Base-by-base conservation (phyloP, 2,888 invertebrate genomes). In the Oligia latruncula region DNA sequence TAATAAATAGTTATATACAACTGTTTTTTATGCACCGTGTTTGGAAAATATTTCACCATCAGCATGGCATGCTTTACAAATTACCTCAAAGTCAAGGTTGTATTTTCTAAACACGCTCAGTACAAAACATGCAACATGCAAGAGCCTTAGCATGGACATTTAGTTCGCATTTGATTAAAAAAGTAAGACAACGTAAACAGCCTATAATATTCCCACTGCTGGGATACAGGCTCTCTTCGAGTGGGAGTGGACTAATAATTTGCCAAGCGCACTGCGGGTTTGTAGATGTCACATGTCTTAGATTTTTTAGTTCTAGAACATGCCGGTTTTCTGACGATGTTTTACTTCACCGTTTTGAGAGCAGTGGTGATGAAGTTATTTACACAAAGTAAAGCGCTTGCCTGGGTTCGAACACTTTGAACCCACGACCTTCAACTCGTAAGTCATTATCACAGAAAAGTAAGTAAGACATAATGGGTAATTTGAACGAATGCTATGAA, bases 31-130 rank as follows among this genome's bases (percentile, higher is more conserved):
- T 43, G 20, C 1, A 11, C 4, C 35, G 40, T 71, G 29, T n/a
- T 62, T 55, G 2, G 11, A 71, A 79, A 29, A 20, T 13, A 49
- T 60, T 52, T 64, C 0, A 29, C 13, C 43, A 43, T 46, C 29
- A 62, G n/a, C 64, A 55, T 66, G 71, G 29, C 35, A 74, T 60
- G 70, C 35, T 67, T 80, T n/a, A 73, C 23, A 75, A 72, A 77
- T 72, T n/a, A 11, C 52, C 29, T 58, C 23, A 80, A 77, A 76
- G 75, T 74, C 75, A 85, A 85, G 85, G 80, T 80, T 67, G 3
- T 58, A 65, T 76, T 66, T 78, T 78, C 35, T 72, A 62, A 72
- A 62, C 72, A 81, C 29, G 70, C 20, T 68, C 23, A 29, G 46
- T 15, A 55, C 17, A 15, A 70, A 71, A 68, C 23, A 72, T 29